Conservation (phyloP, 64 coral and sea anemone species). For the Stichodactyla helianthus region DNA sequence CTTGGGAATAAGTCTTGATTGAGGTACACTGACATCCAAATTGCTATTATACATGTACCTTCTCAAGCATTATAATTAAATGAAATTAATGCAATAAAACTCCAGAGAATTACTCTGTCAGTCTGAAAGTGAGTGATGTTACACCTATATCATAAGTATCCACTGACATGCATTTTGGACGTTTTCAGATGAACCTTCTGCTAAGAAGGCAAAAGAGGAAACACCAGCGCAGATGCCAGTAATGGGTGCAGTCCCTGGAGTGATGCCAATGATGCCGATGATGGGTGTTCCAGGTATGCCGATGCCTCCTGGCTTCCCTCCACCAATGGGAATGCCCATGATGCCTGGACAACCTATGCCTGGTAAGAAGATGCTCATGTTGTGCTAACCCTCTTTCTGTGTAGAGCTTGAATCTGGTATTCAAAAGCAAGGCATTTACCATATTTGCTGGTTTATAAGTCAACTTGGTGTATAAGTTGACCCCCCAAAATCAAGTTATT, state of each 20-base stretch:
- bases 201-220: constrained; percentile 60
- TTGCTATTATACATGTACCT: too few relatives aligned
- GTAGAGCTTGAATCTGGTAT: background rate
- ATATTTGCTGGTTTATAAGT: too few relatives aligned
- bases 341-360: constrained; percentile 38
- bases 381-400: background rate
- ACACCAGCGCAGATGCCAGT: constrained; percentile 9
- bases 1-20: too few relatives aligned
- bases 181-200: constrained; percentile 42
- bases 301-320: constrained; percentile 68
- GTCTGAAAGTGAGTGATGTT: too few relatives aligned
- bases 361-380: background rate
- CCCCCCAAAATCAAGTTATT: too few relatives aligned
- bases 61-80: too few relatives aligned
- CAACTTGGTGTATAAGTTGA: too few relatives aligned
- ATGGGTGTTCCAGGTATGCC: constrained; percentile 60
- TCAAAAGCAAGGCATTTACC: too few relatives aligned
- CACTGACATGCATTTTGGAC: background rate
- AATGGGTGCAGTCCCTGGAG: constrained; percentile 34
- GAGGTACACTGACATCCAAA: too few relatives aligned
- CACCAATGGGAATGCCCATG: constrained; percentile 18
- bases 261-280: constrained; percentile 68
- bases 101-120: too few relatives aligned
- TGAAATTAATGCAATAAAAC: too few relatives aligned
- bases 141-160: too few relatives aligned